Base-by-base conservation (phyloP, 2,113 vertebrate genomes). In the Rhadina sibilatrix region DNA sequence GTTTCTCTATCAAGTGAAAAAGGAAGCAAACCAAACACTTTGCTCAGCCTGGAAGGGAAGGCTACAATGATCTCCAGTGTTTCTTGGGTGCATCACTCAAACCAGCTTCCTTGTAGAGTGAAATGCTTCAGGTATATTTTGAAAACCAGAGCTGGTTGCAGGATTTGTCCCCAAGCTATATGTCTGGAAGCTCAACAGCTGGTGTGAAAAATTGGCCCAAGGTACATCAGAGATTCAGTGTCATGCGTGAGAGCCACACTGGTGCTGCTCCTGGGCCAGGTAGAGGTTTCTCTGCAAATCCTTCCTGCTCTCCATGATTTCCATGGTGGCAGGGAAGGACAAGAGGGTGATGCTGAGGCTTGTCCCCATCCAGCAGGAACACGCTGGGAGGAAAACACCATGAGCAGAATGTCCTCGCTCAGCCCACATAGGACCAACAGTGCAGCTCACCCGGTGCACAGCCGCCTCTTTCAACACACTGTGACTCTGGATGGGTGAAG, bases 201-300 rank as follows among this genome's bases (percentile, higher is more conserved):
- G 52, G 53, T 21, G 1, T 42, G 70, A 71, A 89, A 85, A 75
- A 68, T 5, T 25, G 44, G 8, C 54, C 63, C 6, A 12, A 61
- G 49, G 30, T 63, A 47, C 1, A 1, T 7, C 5, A 1, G 71
- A 60, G 81, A 40, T 38, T 35, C 0, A 0, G 25, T 10, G 11
- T 23, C 9, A 1, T 0, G 0, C 33, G 37, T 6, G 4, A 38
- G 28, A 40, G 27, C 44, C 10, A 4, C 3, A 0, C n/a, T 65
- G 35, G 10, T 22, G 40, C 57, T 69, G 79, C 33, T 70, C 11
- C 18, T 54, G 57, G 57, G 57, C 35, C 56, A 61, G 47, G 31
- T 4, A 10, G 56, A 33, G 23, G 17, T 44, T 89, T 72, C 69
- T 81, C 42, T 9, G 2, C 20, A 79, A 42, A 72, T 20, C 28